phyloP scores from a whole-genome alignment of 2,797 vertebrate genomes.

The Catharus ustulatus region DNA sequence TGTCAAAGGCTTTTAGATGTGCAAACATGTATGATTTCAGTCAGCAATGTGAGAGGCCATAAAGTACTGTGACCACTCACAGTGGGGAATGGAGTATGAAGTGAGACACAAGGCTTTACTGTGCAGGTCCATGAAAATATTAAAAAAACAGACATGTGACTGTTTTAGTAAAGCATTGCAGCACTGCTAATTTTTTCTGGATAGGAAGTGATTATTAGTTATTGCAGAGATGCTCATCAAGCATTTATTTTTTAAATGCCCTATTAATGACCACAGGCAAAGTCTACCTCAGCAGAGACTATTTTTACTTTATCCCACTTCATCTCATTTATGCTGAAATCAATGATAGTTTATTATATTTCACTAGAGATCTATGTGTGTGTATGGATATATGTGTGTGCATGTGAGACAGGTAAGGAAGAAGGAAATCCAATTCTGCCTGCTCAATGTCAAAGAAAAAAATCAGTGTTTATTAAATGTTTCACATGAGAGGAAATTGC shows the following conservation, averaged over 20 bases:
- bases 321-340: background rate
- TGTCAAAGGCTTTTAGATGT: background rate
- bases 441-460: background rate
- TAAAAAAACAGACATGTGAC: background rate
- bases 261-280: background rate
- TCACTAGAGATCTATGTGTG: background rate
- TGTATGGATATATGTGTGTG: no score
- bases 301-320: background rate
- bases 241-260: background rate
- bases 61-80: background rate
- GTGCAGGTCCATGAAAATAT: background rate
- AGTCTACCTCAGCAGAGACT: background rate
- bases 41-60: background rate
- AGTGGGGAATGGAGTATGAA: background rate
- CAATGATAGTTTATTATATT: background rate
- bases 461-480: background rate
- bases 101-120: background rate
- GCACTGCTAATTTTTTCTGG: background rate
- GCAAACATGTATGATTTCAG: background rate
- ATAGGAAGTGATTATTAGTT: background rate
- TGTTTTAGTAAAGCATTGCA: background rate
- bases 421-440: background rate
- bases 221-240: background rate
- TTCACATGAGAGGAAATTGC: background rate
- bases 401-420: background rate